Evolutionary conservation across 1,140 invertebrate species (phyloP), one percentile per base, ranked within the genome.

Genomic region (Cephus cinctus): DNA sequence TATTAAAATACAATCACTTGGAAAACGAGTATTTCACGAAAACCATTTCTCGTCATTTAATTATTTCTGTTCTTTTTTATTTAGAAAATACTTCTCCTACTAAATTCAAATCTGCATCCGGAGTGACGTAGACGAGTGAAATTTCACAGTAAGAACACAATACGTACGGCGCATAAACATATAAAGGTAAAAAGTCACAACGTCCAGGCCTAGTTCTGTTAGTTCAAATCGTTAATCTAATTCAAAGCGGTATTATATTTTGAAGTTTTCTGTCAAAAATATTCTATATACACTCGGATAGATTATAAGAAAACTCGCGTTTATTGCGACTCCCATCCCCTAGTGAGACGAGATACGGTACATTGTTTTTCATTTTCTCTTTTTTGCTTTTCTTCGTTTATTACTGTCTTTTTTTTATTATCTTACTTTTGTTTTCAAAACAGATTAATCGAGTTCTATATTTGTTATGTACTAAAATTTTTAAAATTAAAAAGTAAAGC

Each of bases 91-190:
- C 34, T 43, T 42, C 31, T 16, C 23, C 20, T 25, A 25, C 31
- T 5, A 27, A 18, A 42, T n/a, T n/a, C 4, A 15, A 19, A 19
- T 31, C 27, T 18, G 11, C 5, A 41, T n/a, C 45, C 21, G 54
- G n/a, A 18, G 22, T 11, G 22, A 32, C 4, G 19, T 42, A 25
- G 25, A 47, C 45, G 52, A 55, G 45, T 11, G 49, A 55, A 61
- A 54, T 41, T 34, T 9, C 20, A 22, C 38, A 40, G 34, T 16
- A 44, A 22, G 19, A 46, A 56, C 51, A 56, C 41, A 57, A 51
- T 57, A 60, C 61, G 35, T 57, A 57, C 47, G 47, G 44, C 43
- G 62, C 57, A 45, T 64, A 54, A 59, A 64, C 51, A 64, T 66
- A 65, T 42, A 65, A 65, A 66, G 55, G 58, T 61, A 58, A 60